A percentile compares a stretch with the other conserved stretches of the same genome.
These are phyloP conservation scores for Pogonocichla stellata DNA, from an alignment of 2,113 vertebrate genomes.

Conservation along the genomic window DNA sequence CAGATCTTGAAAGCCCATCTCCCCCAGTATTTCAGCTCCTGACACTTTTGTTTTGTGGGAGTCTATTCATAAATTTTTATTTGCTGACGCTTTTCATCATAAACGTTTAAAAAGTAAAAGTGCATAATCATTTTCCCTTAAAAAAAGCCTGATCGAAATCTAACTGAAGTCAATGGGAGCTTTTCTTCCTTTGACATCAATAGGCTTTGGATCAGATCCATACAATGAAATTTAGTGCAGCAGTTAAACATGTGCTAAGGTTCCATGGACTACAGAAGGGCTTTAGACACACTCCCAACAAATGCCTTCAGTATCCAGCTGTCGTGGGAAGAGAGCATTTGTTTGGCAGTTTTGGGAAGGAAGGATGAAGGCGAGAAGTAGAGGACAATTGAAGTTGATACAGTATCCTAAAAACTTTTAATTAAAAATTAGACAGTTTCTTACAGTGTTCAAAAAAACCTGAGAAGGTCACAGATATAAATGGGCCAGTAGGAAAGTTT, in stretches of 20 bases:
- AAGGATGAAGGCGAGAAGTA: not conserved
- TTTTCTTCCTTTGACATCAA: constrained; percentile 48
- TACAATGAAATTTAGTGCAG: not conserved
- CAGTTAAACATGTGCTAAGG: not conserved
- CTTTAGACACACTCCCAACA: not conserved
- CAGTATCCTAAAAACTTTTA: not conserved
- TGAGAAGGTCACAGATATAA: not conserved
- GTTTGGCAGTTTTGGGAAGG: not conserved
- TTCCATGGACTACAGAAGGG: not conserved
- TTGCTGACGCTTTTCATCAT: constrained; percentile 21
- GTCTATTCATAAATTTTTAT: constrained; percentile 45
- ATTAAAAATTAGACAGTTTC: not conserved
- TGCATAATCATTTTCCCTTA: not conserved
- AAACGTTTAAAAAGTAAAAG: constrained; percentile 38
- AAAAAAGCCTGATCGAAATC: not conserved
- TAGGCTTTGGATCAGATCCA: constrained; percentile 8
- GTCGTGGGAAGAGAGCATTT: not conserved
- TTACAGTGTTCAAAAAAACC: not conserved
- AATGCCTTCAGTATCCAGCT: not conserved
- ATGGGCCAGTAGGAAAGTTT: not conserved
- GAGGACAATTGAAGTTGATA: not conserved
- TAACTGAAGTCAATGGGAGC: not conserved
- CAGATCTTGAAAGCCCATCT: constrained; percentile 54
- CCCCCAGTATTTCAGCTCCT: constrained; percentile 36
- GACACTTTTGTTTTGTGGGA: constrained; percentile 31